Evolutionary conservation across 2,113 vertebrate genomes (phyloP), one percentile per base, ranked within the genome.

Genomic region (Ochotona princeps): DNA sequence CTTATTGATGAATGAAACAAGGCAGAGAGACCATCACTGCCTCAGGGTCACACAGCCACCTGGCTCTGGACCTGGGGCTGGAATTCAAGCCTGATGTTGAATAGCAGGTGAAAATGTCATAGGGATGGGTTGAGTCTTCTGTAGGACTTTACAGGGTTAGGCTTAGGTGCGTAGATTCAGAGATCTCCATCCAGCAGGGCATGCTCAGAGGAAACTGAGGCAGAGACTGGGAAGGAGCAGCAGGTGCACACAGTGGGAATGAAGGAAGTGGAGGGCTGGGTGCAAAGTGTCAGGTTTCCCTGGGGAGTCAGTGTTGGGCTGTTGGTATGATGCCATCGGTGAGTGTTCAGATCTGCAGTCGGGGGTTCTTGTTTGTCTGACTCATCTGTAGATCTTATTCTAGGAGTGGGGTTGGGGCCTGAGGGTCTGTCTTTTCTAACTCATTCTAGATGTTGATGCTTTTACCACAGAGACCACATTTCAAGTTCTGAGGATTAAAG

Each of bases 401-500:
- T 35, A 57, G 51, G 74, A 20, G 1, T 21, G 1, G 2, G 21
- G 25, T 7, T n/a, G 15, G 25, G 25, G 30, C 38, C 57, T 47
- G 8, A 74, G 54, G 69, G 0, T 72, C 20, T 30, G 5, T 80
- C 69, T 74, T 44, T 91, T 89, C 76, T 28, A 20, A 12, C 57
- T 73, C 65, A 21, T 47, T 89, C n/a, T 47, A 8, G 4, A 3
- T 25, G 13, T 18, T 35, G 38, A 47, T 35, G 47, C 26, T 0
- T 87, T 0, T 72, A 35, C 61, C 44, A 4, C 4, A 65, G 7
- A 57, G 51, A 57, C 23, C 49, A 30, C 35, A 47, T 32, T 83
- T 87, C 69, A 28, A 89, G 60, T 83, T n/a, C 21, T 63, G 35
- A 87, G 60, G 26, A 18, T 87, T 92, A 63, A 80, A 87, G 44